Conservation (phyloP, 2,888 invertebrate genomes). For the Pandemis cinnamomeana region DNA sequence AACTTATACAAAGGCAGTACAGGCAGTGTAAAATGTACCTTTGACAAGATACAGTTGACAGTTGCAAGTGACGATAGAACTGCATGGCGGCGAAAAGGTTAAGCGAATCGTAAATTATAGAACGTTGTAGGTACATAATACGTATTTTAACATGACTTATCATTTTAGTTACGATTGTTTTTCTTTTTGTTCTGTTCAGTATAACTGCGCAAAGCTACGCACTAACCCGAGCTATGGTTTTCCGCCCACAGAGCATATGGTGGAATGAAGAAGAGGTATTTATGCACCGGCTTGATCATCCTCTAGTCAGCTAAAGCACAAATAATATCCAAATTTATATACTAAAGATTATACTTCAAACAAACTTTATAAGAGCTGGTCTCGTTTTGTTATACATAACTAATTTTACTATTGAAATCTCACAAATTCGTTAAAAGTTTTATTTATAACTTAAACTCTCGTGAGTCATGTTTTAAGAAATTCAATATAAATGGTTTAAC, state of each 20-base stretch:
- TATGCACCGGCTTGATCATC: slow-evolving; percentile 25
- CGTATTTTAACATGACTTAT: neutral
- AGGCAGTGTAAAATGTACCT: too few species aligned
- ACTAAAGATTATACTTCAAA: slow-evolving; percentile 42
- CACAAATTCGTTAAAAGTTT: neutral
- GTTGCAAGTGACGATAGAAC: too few species aligned
- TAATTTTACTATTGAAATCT: neutral
- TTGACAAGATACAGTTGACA: too few species aligned
- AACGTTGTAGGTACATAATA: too few species aligned
- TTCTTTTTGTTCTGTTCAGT: slow-evolving; percentile 16
- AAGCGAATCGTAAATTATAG: too few species aligned
- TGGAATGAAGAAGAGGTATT: slow-evolving; percentile 64
- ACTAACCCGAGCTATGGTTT: slow-evolving; percentile 38
- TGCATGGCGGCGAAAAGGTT: too few species aligned
- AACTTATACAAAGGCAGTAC: too few species aligned
- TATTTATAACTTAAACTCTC: neutral
- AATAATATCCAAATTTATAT: slow-evolving; percentile 22
- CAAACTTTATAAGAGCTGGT: slow-evolving; percentile 54
- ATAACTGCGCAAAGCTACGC: slow-evolving; percentile 18
- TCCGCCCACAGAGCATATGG: slow-evolving; percentile 74
- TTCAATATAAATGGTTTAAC: too few species aligned
- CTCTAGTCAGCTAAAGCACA: slow-evolving; percentile 33
- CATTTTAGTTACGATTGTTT: neutral
- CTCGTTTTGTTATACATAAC: slow-evolving; percentile 48
- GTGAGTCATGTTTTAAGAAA: too few species aligned